Conservation (phyloP, 2,888 invertebrate species). For the Mellilla xanthometata region DNA sequence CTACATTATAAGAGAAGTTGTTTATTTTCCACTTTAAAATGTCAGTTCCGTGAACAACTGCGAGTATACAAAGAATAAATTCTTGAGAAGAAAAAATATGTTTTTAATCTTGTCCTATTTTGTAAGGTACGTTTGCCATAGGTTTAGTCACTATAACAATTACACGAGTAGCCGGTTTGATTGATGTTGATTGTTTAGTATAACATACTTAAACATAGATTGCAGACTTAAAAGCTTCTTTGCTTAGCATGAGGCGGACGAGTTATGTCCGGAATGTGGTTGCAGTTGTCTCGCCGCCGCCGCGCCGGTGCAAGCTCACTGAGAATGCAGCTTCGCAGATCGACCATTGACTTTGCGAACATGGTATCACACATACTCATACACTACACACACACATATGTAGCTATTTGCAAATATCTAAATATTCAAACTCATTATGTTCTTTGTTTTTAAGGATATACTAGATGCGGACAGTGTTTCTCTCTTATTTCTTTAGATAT, state of each 20-base stretch:
- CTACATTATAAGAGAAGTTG: too few relatives aligned
- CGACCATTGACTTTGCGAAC: constrained; percentile 34
- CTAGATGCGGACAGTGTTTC: too few relatives aligned
- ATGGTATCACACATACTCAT: not conserved
- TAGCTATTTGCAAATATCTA: not conserved
- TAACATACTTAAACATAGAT: constrained; percentile 16
- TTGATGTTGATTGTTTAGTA: constrained; percentile 14
- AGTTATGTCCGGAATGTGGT: constrained; percentile 63
- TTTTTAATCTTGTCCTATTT: not conserved
- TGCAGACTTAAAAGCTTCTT: not conserved
- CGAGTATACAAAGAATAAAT: too few relatives aligned
- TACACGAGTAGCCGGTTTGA: not conserved
- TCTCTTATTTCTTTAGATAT: too few relatives aligned
- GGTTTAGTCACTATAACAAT: not conserved
- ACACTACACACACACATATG: too few relatives aligned
- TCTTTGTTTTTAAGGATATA: too few relatives aligned
- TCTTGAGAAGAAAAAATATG: too few relatives aligned
- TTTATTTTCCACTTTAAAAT: too few relatives aligned
- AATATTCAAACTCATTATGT: too few relatives aligned
- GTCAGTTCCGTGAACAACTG: too few relatives aligned
- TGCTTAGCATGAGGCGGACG: constrained; percentile 38
- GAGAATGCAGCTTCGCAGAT: constrained; percentile 45
- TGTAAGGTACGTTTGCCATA: not conserved
- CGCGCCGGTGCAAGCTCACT: constrained; percentile 42
- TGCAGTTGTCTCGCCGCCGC: constrained; percentile 37